Conservation (phyloP, 53 echinoderm and acorn worm species). For the Patiria pectinifera region DNA sequence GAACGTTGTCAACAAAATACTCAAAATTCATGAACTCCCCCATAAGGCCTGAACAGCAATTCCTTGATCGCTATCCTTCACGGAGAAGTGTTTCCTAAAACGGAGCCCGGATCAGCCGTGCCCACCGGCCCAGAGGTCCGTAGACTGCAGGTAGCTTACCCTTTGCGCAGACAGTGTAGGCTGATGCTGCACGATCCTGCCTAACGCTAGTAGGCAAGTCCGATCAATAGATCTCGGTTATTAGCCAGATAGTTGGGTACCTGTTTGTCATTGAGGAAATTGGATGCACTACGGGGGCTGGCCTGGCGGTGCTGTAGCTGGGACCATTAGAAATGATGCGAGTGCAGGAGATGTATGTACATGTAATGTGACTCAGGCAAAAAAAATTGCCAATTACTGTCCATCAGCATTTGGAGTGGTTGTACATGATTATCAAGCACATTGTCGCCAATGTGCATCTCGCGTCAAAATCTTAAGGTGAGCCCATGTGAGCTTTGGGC, state of each 20-base stretch:
- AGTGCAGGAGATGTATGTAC: too few relatives aligned
- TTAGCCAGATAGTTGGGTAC: constrained; percentile 46
- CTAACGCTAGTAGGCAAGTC: not conserved
- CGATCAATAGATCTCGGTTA: constrained; percentile 47
- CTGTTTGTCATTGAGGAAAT: not conserved
- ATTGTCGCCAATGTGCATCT: too few relatives aligned
- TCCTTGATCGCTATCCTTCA: not conserved
- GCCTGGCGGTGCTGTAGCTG: not conserved
- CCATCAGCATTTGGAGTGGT: too few relatives aligned
- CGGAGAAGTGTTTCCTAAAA: not conserved
- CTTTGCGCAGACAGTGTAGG: not conserved
- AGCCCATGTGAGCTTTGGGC: too few relatives aligned
- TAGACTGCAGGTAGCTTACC: not conserved
- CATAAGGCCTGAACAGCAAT: not conserved
- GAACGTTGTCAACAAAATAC: not conserved
- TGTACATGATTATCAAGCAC: too few relatives aligned
- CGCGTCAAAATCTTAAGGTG: too few relatives aligned
- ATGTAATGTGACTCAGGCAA: too few relatives aligned
- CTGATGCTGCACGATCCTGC: not conserved
- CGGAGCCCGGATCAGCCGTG: not conserved
- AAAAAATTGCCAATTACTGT: too few relatives aligned
- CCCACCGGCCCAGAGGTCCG: not conserved
- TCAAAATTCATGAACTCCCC: not conserved
- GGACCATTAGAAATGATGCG: too few relatives aligned
- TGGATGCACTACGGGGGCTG: not conserved